Evolutionary conservation across 2,888 invertebrate species (phyloP).

Genomic region (Chouioia cunea): DNA sequence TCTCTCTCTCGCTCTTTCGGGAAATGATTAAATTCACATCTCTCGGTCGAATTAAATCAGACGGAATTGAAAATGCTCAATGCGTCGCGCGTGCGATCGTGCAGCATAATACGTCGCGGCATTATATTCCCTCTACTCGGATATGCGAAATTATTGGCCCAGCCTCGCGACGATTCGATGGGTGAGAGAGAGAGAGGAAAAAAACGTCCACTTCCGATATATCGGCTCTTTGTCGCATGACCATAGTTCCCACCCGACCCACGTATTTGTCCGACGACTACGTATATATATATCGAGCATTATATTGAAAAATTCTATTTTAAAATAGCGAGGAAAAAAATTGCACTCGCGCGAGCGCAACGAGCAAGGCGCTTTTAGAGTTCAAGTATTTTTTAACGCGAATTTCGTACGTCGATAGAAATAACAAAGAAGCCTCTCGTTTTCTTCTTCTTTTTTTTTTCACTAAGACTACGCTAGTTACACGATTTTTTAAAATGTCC

Average conservation of each 20-base stretch:
- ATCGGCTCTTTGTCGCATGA: slow-evolving; percentile 12
- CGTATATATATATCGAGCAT: slow-evolving; percentile 11
- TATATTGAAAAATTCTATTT: slow-evolving; percentile 18
- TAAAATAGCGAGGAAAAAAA: slow-evolving; percentile 16
- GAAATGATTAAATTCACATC: slow-evolving; percentile 42
- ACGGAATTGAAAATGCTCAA: slow-evolving; percentile 37
- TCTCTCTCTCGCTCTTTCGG: too few relatives aligned
- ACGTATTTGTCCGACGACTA: not conserved
- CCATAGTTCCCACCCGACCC: not conserved
- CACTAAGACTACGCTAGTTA: too few relatives aligned
- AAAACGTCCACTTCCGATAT: slow-evolving; percentile 23
- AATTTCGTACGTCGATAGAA: too few relatives aligned
- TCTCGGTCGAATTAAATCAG: slow-evolving; percentile 39
- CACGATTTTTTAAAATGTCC: too few relatives aligned
- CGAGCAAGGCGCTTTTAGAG: not conserved
- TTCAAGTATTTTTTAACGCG: not conserved
- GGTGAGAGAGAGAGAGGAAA: too few relatives aligned
- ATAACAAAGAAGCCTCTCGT: too few relatives aligned
- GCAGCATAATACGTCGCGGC: not conserved
- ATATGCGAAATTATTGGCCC: slow-evolving; percentile 18
- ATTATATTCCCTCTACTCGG: not conserved
- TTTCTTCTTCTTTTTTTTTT: too few relatives aligned
- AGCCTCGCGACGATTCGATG: not conserved
- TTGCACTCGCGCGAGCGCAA: not conserved
- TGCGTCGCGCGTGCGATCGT: not conserved